phyloP scores from a whole-genome alignment of 2,113 vertebrate genomes.

The Lagopus muta region DNA sequence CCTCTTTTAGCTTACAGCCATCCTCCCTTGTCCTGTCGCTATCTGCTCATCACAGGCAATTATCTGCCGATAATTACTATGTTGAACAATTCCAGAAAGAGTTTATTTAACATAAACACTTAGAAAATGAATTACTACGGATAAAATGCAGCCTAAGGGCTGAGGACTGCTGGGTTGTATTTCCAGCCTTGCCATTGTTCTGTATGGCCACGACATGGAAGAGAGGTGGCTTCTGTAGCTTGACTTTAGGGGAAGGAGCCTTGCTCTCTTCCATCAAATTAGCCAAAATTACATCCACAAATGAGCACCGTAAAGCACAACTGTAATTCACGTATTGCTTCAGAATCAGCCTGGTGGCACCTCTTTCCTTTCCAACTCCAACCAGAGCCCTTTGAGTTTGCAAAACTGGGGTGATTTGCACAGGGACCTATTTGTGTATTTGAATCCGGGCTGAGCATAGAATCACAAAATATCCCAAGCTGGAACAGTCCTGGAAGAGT shows the following conservation, averaged over 20 bases:
- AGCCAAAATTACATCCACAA: background rate
- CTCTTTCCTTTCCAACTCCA: background rate
- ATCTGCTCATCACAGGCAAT: background rate
- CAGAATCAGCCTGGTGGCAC: background rate
- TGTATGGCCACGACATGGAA: background rate
- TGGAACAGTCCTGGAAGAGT: too few species aligned
- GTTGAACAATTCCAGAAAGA: background rate
- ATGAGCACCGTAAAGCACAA: background rate
- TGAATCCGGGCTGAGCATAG: background rate
- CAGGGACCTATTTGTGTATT: background rate
- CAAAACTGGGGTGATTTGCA: background rate
- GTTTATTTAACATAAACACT: slow-evolving; percentile 2
- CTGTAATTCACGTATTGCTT: background rate
- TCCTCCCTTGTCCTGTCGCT: background rate
- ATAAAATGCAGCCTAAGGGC: background rate
- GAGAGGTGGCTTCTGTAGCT: background rate
- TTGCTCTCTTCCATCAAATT: background rate
- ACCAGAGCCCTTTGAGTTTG: background rate
- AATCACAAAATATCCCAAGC: too few species aligned
- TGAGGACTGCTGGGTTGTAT: background rate
- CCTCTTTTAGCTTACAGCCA: background rate
- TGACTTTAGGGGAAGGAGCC: background rate
- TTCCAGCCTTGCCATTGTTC: background rate
- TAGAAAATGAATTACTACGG: background rate
- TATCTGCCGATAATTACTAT: background rate